These are phyloP conservation scores for Microcebus griseorufus DNA, from an alignment of 2,113 vertebrate species.

Conservation along the genomic window DNA sequence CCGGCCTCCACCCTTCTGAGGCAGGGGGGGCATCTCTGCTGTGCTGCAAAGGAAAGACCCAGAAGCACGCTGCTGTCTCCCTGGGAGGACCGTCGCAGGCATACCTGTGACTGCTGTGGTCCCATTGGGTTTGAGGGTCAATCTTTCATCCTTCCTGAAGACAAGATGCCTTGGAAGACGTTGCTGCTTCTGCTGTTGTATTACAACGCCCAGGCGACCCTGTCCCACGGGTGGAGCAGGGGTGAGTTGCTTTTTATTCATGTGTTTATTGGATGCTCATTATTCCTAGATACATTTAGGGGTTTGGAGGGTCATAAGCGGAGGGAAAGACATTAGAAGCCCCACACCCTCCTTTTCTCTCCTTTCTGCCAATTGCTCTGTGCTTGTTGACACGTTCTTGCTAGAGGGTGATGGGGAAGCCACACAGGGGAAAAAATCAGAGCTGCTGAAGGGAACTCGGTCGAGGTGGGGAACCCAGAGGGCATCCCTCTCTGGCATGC, in stretches of 20 bases:
- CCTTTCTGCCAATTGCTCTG: not conserved
- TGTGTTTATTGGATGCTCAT: not conserved
- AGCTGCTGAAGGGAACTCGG: not conserved
- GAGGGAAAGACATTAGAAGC: not conserved
- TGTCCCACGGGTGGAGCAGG: conserved; percentile 82
- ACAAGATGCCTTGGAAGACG: conserved; percentile 82
- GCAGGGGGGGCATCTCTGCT: conserved; percentile 50
- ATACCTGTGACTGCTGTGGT: conserved; percentile 35
- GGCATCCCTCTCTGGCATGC: not conserved
- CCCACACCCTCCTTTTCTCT: not conserved
- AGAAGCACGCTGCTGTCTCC: not conserved
- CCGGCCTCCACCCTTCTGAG: conserved; percentile 60
- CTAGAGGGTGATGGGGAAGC: not conserved
- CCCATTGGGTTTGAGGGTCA: not conserved
- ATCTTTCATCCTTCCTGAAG: conserved; percentile 35
- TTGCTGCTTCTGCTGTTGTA: conserved; percentile 83
- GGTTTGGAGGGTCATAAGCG: rapidly evolving
- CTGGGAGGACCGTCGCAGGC: rapidly evolving
- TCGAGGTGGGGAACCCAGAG: not conserved
- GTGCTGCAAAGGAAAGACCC: conserved; percentile 63
- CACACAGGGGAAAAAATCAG: not conserved
- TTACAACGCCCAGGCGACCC: conserved; percentile 80
- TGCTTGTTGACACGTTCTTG: not conserved
- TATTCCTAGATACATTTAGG: not conserved
- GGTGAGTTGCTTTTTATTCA: conserved; percentile 81